Percentiles rank a stretch among this genome's conserved stretches.
These are phyloP conservation scores for Harmothoe impar DNA, from an alignment of 2,888 invertebrate genomes.

Conservation along the genomic window DNA sequence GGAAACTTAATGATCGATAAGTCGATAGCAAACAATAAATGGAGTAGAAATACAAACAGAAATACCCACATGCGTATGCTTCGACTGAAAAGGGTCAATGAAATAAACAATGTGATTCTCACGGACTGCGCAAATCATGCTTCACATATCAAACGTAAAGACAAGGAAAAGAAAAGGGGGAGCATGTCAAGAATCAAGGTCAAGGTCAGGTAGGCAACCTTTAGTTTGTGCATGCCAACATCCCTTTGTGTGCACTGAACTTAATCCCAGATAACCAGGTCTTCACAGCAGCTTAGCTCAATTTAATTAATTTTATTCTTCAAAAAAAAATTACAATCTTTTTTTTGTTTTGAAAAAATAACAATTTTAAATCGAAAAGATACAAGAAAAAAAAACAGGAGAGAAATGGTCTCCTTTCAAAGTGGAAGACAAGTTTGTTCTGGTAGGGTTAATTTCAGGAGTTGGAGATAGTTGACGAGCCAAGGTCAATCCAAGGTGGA, in stretches of 20 bases:
- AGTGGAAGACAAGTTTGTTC: no score
- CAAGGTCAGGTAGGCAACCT: conserved; percentile 86
- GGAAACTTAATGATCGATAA: background rate
- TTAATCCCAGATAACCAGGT: background rate
- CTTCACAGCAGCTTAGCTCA: no score
- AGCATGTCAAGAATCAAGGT: conserved; percentile 86
- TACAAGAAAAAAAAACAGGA: no score
- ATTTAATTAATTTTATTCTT: no score
- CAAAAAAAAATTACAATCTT: no score
- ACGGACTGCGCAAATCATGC: background rate
- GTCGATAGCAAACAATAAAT: background rate
- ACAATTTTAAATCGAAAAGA: no score
- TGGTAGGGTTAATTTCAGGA: background rate
- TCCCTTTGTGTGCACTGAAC: background rate
- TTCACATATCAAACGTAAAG: background rate
- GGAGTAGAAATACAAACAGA: background rate
- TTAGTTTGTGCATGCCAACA: conserved; percentile 36
- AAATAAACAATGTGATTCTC: background rate
- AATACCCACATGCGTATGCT: conserved; percentile 17
- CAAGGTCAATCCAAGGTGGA: background rate
- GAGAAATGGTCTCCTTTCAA: no score
- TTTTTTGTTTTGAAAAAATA: no score
- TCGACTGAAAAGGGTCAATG: conserved; percentile 9
- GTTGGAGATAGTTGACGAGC: background rate
- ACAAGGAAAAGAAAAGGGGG: background rate